Evolutionary conservation across 2,797 vertebrate species (phyloP), one percentile per base, ranked within the genome.

Genomic region (Decapterus maruadsi): DNA sequence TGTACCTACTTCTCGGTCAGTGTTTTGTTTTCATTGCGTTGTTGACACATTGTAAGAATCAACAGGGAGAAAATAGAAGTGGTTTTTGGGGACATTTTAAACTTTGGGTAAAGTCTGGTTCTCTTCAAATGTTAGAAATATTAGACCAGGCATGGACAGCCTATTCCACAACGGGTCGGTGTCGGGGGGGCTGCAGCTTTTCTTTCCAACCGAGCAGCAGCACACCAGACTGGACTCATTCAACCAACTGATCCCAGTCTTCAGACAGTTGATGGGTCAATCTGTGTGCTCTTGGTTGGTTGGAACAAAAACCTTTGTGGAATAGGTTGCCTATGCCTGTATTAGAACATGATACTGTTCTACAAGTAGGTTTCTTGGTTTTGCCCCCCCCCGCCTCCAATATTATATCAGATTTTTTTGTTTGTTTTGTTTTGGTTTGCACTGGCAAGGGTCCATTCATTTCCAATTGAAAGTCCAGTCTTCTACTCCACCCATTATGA

Each of bases 11-110:
- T 84, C 78, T 78, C 83, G 78, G 86, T 89, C 88, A 83, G 66
- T 90, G 84, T 92, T 90, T 91, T 84, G 82, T 92, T 90, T 89
- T 91, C 86, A 86, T 90, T 87, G 72, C 76, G 69, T 76, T 87
- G 45, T 88, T 78, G 53, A 86, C 45, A 26, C 72, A 69, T 40
- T 65, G 50, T 57, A 56, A 83, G 19, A 61, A 78, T 72, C 40
- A 57, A 78, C 9, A 2, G 48, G 40, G 40, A 75, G 16, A 46
- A 66, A 50, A 43, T 40, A 8, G 48, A 67, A 31, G 26, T 4
- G 0, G 13, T 26, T 62, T 60, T 56, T 65, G 9, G 34, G 19
- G 17, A 31, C 5, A 1, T 51, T 62, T 34, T 34, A 20, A 7
- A 8, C 20, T 6, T 20, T 16, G 36, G 54, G 22, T 4, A 19